These are phyloP conservation scores for Tricholauxania praeusta DNA, from an alignment of 2,888 invertebrate species.

Conservation along the genomic window DNA sequence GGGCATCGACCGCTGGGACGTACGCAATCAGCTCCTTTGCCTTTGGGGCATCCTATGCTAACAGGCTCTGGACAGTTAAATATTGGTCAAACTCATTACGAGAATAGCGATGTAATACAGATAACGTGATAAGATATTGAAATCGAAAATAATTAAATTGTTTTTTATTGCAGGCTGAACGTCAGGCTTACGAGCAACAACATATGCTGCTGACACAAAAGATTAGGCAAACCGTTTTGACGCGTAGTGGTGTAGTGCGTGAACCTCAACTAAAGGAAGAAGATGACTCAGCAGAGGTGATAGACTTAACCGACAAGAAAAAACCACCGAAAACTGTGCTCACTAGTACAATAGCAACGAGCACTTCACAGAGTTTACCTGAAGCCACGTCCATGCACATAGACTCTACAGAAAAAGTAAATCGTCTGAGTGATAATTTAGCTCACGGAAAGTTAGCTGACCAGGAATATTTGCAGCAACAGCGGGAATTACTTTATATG, in stretches of 20 bases:
- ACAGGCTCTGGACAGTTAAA: constrained; percentile 68
- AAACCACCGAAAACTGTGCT: constrained; percentile 69
- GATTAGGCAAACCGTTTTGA: constrained; percentile 88
- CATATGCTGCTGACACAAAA: constrained; percentile 82
- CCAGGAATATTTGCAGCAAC: constrained; percentile 75
- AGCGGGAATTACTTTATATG: constrained; percentile 74
- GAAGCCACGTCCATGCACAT: constrained; percentile 67
- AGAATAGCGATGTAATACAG: constrained; percentile 65
- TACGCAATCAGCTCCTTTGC: constrained; percentile 94
- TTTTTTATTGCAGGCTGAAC: constrained; percentile 65
- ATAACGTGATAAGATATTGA: neutral
- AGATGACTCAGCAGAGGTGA: constrained; percentile 75
- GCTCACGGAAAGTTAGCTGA: constrained; percentile 61
- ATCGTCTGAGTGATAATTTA: constrained; percentile 46
- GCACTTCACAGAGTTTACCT: constrained; percentile 66
- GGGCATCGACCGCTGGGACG: constrained; percentile 87
- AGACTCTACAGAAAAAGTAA: constrained; percentile 45
- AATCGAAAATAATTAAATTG: neutral
- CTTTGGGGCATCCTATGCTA: constrained; percentile 89
- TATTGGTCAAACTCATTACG: constrained; percentile 67
- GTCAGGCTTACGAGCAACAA: constrained; percentile 70
- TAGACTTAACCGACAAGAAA: constrained; percentile 82
- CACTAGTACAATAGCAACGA: constrained; percentile 69
- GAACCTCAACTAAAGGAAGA: constrained; percentile 69
- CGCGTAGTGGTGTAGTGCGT: constrained; percentile 74